These are phyloP conservation scores for Sinocyclocheilus anshuiensis DNA, from an alignment of 2,113 vertebrate genomes.

Conservation along the genomic window DNA sequence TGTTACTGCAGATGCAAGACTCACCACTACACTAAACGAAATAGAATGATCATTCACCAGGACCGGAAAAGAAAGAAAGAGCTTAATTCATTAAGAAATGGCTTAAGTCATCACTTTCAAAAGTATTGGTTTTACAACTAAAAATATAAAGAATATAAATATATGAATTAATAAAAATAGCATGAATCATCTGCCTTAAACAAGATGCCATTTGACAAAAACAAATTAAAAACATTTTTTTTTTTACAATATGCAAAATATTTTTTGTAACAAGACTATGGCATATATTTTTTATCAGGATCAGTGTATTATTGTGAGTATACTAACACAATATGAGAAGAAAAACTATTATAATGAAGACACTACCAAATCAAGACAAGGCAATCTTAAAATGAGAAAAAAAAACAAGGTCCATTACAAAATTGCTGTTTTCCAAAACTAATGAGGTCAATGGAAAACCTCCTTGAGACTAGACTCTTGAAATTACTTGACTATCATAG, in stretches of 20 bases:
- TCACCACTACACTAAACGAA: not conserved
- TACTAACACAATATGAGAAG: not conserved
- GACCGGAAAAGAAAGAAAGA: not conserved
- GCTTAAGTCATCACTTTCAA: too few species aligned
- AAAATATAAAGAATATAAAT: too few species aligned
- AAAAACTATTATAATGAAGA: not conserved
- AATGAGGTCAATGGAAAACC: not conserved
- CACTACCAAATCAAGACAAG: not conserved
- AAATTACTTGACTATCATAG: not conserved
- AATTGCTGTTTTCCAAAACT: not conserved
- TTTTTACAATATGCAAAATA: not conserved
- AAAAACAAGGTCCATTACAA: not conserved
- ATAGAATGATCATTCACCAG: not conserved
- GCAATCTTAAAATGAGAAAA: not conserved
- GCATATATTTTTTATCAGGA: not conserved
- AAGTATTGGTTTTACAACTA: too few species aligned
- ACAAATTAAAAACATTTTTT: not conserved
- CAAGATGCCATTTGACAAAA: not conserved
- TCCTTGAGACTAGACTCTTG: not conserved
- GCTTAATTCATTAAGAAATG: too few species aligned
- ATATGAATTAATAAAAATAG: not conserved
- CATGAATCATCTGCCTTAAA: conserved; percentile 9
- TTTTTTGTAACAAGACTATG: not conserved
- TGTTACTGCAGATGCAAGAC: not conserved
- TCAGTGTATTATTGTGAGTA: not conserved